phyloP scores from a whole-genome alignment of 2,888 invertebrate species.

The Watsonalla binaria region DNA sequence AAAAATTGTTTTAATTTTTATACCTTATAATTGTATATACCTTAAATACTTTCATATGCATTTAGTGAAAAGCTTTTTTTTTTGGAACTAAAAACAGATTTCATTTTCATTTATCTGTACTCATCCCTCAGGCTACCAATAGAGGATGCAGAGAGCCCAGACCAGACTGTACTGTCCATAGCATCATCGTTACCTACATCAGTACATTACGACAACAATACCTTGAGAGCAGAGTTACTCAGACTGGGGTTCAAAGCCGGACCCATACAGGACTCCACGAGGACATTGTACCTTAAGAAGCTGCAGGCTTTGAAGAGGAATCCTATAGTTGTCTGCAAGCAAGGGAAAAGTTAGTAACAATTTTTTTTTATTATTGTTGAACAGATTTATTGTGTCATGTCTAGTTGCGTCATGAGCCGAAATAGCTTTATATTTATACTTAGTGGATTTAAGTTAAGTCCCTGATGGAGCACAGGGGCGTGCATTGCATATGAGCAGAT shows the following conservation, averaged over 20 bases:
- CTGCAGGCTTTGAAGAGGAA: conserved; percentile 79
- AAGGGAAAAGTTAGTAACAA: conserved; percentile 44
- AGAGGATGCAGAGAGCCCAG: conserved; percentile 53
- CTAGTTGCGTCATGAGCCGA: too few species aligned
- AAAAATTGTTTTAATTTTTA: too few species aligned
- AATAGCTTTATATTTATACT: too few species aligned
- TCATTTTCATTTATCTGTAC: neutral
- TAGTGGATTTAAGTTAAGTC: too few species aligned
- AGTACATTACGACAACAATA: conserved; percentile 82
- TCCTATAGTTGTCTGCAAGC: conserved; percentile 31
- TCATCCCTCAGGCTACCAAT: conserved; percentile 46
- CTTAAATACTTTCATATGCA: too few species aligned
- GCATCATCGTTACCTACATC: conserved; percentile 79
- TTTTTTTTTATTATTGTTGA: too few species aligned
- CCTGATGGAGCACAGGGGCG: too few species aligned
- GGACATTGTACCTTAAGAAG: conserved; percentile 86
- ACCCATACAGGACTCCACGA: conserved; percentile 88
- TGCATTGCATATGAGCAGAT: too few species aligned
- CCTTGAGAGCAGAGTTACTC: conserved; percentile 81
- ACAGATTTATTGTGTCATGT: too few species aligned
- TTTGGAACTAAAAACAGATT: too few species aligned
- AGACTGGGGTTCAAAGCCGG: conserved; percentile 85
- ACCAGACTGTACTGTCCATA: conserved; percentile 60
- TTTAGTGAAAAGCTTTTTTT: too few species aligned
- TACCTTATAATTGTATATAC: too few species aligned